Percentiles rank a stretch among this genome's conserved stretches.
These are phyloP conservation scores for Ctenopoma multispine DNA, from an alignment of 2,797 vertebrate species.

Conservation along the genomic window DNA sequence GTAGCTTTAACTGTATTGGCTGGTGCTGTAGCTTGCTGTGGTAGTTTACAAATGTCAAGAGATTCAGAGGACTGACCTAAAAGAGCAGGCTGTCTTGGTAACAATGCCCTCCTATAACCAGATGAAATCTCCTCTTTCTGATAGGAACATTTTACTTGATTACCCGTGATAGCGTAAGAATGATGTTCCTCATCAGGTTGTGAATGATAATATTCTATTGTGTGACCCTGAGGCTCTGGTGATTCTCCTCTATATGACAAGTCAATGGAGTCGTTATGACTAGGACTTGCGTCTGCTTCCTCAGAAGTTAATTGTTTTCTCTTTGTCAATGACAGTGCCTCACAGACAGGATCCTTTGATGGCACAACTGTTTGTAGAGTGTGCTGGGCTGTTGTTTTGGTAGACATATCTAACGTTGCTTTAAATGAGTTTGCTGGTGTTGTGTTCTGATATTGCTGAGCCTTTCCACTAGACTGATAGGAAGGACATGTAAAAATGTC, in stretches of 20 bases:
- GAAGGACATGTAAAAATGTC: slow-evolving; percentile 9
- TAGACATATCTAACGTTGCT: slow-evolving; percentile 78
- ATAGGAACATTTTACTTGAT: slow-evolving; percentile 5
- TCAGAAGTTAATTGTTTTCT: slow-evolving; percentile 45
- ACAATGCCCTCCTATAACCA: slow-evolving; percentile 7
- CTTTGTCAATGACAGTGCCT: slow-evolving; percentile 70
- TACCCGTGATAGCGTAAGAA: not conserved
- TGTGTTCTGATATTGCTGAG: slow-evolving; percentile 38
- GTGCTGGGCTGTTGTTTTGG: slow-evolving; percentile 30
- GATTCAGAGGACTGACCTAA: slow-evolving; percentile 41
- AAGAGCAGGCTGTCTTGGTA: slow-evolving; percentile 44
- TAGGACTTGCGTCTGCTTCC: slow-evolving; percentile 26
- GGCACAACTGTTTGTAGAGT: slow-evolving; percentile 38
- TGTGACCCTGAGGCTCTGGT: slow-evolving; percentile 26
- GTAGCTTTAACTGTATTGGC: slow-evolving; percentile 57
- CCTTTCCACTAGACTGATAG: slow-evolving; percentile 32
- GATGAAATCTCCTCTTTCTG: slow-evolving; percentile 22
- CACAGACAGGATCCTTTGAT: slow-evolving; percentile 62
- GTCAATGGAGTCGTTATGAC: slow-evolving; percentile 61
- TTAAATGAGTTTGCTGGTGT: slow-evolving; percentile 77
- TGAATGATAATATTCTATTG: slow-evolving; percentile 13
- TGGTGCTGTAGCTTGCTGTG: slow-evolving; percentile 59
- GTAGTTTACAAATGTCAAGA: slow-evolving; percentile 25
- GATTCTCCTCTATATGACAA: slow-evolving; percentile 60
- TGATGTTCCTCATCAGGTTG: slow-evolving; percentile 8